Conservation (phyloP, 2,113 vertebrate genomes). For the Ginglymostoma cirratum region DNA sequence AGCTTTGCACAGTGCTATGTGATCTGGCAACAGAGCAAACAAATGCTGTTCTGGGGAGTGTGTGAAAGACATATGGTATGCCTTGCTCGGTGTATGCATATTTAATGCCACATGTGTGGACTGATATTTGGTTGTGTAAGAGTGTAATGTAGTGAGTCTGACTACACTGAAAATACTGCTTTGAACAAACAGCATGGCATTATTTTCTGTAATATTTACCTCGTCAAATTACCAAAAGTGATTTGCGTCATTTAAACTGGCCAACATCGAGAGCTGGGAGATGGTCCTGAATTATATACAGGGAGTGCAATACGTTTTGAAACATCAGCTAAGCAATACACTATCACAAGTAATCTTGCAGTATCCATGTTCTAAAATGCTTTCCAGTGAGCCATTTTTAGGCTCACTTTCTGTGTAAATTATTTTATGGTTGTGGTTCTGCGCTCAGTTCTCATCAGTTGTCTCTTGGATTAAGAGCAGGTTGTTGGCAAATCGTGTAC, state of each 20-base stretch:
- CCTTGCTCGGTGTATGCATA: constrained; percentile 34
- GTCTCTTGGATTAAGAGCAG: background rate
- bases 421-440: background rate
- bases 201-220: background rate
- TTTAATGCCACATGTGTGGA: constrained; percentile 36
- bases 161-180: background rate
- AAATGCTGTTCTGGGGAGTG: constrained; percentile 57
- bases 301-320: background rate
- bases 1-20: constrained; percentile 56
- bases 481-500: background rate
- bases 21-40: constrained; percentile 59
- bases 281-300: background rate
- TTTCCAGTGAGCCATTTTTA: background rate
- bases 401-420: background rate
- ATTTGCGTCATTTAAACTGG: background rate
- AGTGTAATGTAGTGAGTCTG: constrained; percentile 7
- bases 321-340: background rate
- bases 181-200: constrained; percentile 12
- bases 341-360: background rate
- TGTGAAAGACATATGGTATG: constrained; percentile 60
- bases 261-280: background rate
- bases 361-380: constrained; percentile 9
- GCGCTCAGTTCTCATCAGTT: background rate
- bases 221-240: background rate
- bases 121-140: constrained; percentile 33